Evolutionary conservation across 2,113 vertebrate species (phyloP).

Genomic region (Tricholaema leucomelas): DNA sequence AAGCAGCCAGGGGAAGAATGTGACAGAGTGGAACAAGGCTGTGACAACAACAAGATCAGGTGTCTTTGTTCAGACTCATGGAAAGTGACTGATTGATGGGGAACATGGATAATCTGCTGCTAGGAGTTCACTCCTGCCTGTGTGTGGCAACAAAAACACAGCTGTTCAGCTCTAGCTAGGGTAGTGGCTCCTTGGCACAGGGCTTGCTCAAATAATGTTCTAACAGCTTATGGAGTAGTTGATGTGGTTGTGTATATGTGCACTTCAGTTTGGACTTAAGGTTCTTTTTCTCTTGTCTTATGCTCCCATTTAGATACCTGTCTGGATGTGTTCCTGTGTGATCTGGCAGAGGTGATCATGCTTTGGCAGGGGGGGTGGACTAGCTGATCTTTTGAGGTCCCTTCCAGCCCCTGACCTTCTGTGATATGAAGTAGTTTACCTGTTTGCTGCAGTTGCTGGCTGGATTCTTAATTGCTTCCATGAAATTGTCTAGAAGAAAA

Average conservation of each 20-base stretch:
- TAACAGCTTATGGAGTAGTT: not conserved
- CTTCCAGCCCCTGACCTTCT: no score
- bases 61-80: slow-evolving; percentile 33
- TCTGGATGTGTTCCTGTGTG: no score
- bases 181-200: not conserved
- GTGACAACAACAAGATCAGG: not conserved
- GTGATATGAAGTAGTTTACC: not conserved
- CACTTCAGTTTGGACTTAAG: not conserved
- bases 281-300: not conserved
- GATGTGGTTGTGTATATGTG: not conserved
- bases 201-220: not conserved
- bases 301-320: not conserved
- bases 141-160: slow-evolving; percentile 5
- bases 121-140: not conserved
- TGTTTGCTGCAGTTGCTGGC: not conserved
- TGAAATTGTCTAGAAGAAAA: not conserved
- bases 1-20: not conserved
- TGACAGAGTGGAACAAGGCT: not conserved
- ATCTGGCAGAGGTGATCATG: no score
- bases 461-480: not conserved
- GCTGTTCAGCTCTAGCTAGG: not conserved
- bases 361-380: no score
- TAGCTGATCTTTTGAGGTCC: no score
- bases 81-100: slow-evolving; percentile 46
- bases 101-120: slow-evolving; percentile 10